Conservation (phyloP, 1,140 invertebrate genomes). For the Planococcus citri region DNA sequence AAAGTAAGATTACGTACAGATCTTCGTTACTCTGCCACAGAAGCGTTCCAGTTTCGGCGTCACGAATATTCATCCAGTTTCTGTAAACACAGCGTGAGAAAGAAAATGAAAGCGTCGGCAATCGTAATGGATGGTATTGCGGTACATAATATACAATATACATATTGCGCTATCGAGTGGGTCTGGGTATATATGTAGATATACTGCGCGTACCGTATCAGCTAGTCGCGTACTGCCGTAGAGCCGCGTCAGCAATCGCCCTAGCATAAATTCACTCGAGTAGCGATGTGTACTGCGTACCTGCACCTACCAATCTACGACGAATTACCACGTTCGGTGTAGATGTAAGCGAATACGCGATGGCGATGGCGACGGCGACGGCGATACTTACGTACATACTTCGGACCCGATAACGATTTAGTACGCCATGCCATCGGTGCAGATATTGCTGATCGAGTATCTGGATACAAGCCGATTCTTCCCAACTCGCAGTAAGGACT, state of each 20-base stretch:
- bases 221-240: neutral
- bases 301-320: too few species aligned
- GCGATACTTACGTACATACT: neutral
- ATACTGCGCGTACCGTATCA: too few species aligned
- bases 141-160: too few species aligned
- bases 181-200: too few species aligned
- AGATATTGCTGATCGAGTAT: too few species aligned
- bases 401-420: neutral
- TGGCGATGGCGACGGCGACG: neutral
- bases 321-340: too few species aligned
- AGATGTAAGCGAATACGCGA: too few species aligned
- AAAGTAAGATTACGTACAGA: constrained; percentile 50
- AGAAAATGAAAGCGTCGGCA: neutral
- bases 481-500: neutral
- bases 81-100: constrained; percentile 36
- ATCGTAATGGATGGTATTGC: too few species aligned
- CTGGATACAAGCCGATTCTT: neutral
- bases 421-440: neutral
- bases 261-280: neutral
- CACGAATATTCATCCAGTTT: constrained; percentile 96
- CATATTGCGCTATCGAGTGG: too few species aligned
- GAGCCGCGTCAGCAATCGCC: neutral
- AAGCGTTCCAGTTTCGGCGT: constrained; percentile 90
- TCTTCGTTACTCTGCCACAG: constrained; percentile 97
- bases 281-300: too few species aligned